These are phyloP conservation scores for Sylvicapra grimmia DNA, from an alignment of 2,113 vertebrate genomes.

Conservation along the genomic window DNA sequence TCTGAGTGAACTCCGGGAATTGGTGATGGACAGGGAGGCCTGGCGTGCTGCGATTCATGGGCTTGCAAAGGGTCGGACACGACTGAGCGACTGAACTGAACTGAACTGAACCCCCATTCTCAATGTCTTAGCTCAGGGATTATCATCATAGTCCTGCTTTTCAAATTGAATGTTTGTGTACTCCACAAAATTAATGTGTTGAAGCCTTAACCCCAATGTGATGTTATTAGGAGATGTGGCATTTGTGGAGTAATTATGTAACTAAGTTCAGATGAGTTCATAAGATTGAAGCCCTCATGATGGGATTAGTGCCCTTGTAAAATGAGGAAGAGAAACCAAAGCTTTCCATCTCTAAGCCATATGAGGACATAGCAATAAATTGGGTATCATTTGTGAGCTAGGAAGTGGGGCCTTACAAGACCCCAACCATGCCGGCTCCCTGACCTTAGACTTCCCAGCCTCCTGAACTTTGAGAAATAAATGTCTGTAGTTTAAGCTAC, in stretches of 20 bases:
- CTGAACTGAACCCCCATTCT: neutral
- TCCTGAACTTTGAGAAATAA: neutral
- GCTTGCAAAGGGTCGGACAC: fast-evolving
- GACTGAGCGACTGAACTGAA: too few relatives aligned
- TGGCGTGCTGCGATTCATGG: too few relatives aligned
- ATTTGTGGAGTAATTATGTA: neutral
- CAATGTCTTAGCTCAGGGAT: neutral
- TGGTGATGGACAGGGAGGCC: too few relatives aligned
- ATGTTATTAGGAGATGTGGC: neutral
- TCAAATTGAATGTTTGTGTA: neutral
- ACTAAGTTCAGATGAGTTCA: neutral
- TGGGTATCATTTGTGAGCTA: neutral
- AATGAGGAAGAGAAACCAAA: neutral
- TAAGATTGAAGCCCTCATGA: neutral
- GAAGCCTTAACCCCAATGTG: neutral
- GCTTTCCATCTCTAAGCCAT: neutral
- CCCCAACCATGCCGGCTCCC: too few relatives aligned
- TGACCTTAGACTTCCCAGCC: neutral
- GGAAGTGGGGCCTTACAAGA: neutral
- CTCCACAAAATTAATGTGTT: neutral
- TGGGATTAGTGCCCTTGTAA: neutral
- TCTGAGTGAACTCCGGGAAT: too few relatives aligned
- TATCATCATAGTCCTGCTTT: neutral
- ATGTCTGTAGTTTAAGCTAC: neutral
- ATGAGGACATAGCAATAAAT: neutral